Conservation (phyloP, 2,113 vertebrate species). For the Galbula dea region DNA sequence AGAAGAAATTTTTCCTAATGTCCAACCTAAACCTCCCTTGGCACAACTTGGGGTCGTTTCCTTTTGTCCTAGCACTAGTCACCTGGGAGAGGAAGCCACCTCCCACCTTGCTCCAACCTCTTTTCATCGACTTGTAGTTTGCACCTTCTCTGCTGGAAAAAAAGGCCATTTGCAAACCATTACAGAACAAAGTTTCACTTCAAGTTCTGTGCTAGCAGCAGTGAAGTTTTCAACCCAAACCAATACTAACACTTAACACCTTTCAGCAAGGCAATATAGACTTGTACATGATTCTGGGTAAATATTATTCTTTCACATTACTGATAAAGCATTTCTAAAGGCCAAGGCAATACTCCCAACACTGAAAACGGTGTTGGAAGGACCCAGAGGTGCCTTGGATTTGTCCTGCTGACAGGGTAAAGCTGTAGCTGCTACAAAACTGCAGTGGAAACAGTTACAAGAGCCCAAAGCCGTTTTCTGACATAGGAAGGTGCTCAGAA, state of each 20-base stretch:
- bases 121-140: no score
- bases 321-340: not conserved
- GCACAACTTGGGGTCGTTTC: no score
- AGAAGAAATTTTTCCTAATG: no score
- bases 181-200: not conserved
- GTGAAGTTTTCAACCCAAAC: not conserved
- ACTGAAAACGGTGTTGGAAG: no score
- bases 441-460: not conserved
- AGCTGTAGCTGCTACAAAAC: not conserved
- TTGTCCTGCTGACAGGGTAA: not conserved
- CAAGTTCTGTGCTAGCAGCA: not conserved
- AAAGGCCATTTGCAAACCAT: not conserved
- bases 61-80: no score
- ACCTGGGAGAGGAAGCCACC: no score
- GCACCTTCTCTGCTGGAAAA: not conserved
- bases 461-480: not conserved
- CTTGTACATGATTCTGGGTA: rapidly evolving
- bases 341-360: no score
- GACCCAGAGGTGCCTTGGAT: not conserved
- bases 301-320: not conserved
- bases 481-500: not conserved
- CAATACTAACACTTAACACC: not conserved
- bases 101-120: no score
- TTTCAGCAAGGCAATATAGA: not conserved
- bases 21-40: no score